phyloP scores from a whole-genome alignment of 2,113 vertebrate species.

The Pogona vitticeps region DNA sequence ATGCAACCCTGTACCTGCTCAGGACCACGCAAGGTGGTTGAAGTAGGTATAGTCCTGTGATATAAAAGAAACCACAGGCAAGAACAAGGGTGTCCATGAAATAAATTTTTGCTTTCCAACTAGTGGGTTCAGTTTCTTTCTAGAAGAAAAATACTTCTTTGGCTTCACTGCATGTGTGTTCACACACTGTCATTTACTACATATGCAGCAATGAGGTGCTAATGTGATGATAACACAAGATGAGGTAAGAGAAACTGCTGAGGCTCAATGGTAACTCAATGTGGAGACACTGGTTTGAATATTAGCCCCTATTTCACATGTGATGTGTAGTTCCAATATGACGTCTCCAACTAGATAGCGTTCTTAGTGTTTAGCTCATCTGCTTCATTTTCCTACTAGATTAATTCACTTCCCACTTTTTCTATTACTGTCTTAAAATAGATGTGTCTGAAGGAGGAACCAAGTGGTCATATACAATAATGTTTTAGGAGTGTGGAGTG shows the following conservation, averaged over 20 bases:
- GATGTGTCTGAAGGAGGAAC: conserved; percentile 40
- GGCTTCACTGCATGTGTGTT: neutral
- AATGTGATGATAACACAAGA: neutral
- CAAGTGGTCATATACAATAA: conserved; percentile 25
- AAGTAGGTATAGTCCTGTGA: neutral
- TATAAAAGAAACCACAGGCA: neutral
- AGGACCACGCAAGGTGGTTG: neutral
- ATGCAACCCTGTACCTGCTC: neutral
- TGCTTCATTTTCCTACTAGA: conserved; percentile 27
- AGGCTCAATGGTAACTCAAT: too few species aligned
- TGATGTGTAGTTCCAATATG: neutral
- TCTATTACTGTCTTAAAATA: conserved; percentile 48
- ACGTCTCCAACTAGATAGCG: neutral
- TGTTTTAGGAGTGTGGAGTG: neutral
- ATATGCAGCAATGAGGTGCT: neutral
- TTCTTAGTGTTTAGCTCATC: neutral
- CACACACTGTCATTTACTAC: neutral
- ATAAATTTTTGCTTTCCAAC: neutral
- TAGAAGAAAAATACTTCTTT: neutral
- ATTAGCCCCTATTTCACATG: neutral
- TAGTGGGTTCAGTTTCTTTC: neutral
- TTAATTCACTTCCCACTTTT: conserved; percentile 60
- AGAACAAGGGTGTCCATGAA: neutral
- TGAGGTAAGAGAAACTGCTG: neutral
- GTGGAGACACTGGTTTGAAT: neutral